Evolutionary conservation across 2,797 vertebrate species (phyloP).

Genomic region (Tenualosa thibaudeaui): DNA sequence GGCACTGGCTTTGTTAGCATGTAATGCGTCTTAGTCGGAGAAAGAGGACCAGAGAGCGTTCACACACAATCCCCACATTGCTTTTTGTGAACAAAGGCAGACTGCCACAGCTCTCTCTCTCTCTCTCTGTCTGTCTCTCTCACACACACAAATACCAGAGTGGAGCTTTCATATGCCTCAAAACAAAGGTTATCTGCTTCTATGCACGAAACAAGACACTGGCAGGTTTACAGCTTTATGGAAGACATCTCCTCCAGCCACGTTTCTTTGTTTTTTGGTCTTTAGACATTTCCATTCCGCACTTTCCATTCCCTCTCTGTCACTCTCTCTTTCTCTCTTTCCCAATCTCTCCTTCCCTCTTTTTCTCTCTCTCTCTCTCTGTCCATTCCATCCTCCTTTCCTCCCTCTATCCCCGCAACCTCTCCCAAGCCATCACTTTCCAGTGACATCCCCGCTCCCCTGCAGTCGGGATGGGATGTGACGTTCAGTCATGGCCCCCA

Average conservation of each 20-base stretch:
- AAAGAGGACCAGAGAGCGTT: constrained; percentile 27
- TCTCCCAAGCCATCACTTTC: background rate
- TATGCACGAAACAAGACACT: constrained; percentile 67
- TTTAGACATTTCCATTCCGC: constrained; percentile 56
- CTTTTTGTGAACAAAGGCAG: constrained; percentile 57
- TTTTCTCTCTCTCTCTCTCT: background rate
- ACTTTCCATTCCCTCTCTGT: constrained; percentile 32
- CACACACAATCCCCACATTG: constrained; percentile 31
- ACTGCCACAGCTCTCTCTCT: constrained; percentile 44
- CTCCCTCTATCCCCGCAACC: constrained; percentile 40
- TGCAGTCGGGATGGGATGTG: constrained; percentile 68
- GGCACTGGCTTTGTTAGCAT: constrained; percentile 29
- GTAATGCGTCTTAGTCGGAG: constrained; percentile 40
- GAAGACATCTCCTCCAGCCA: constrained; percentile 75
- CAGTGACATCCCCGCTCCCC: constrained; percentile 59
- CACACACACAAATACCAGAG: constrained; percentile 67
- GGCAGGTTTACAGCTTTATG: constrained; percentile 82
- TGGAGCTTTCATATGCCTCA: constrained; percentile 69
- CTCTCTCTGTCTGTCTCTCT: too few species aligned
- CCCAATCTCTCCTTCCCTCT: background rate
- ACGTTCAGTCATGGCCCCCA: constrained; percentile 61
- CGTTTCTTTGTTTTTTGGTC: constrained; percentile 73
- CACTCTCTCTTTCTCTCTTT: background rate
- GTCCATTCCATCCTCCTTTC: background rate
- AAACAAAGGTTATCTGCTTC: constrained; percentile 72